These are phyloP conservation scores for Eupithecia exiguata DNA, from an alignment of 2,888 invertebrate species.

Conservation along the genomic window DNA sequence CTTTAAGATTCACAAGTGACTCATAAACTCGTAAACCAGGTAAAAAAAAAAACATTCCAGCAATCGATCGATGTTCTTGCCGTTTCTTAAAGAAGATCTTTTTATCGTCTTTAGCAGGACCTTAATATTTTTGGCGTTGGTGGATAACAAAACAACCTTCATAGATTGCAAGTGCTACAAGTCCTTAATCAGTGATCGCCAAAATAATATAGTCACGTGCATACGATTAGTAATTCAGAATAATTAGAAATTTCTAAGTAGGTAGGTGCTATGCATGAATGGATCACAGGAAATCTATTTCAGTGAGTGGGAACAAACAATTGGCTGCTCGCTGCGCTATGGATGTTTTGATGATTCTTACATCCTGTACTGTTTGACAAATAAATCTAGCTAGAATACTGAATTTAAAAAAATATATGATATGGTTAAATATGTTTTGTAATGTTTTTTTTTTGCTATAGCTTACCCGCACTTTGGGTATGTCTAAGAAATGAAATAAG, in stretches of 20 bases:
- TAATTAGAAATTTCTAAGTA: conserved; percentile 39
- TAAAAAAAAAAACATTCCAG: neutral
- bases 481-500: too few relatives aligned
- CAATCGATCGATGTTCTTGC: neutral
- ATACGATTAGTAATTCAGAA: conserved; percentile 41
- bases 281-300: conserved; percentile 59
- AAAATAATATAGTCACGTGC: conserved; percentile 19
- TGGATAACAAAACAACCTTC: neutral
- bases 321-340: conserved; percentile 45
- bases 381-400: conserved; percentile 14
- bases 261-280: conserved; percentile 44
- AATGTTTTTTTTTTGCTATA: too few relatives aligned
- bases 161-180: neutral
- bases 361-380: conserved; percentile 50
- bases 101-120: neutral
- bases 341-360: conserved; percentile 39
- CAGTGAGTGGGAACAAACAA: conserved; percentile 43
- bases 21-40: neutral
- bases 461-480: too few relatives aligned
- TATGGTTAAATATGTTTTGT: too few relatives aligned
- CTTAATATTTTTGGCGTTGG: neutral
- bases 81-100: neutral
- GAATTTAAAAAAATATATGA: neutral
- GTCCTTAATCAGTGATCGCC: conserved; percentile 7
- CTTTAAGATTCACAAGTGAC: neutral